A percentile compares a stretch with the other conserved stretches of the same genome.
phyloP scores from a whole-genome alignment of 2,888 invertebrate genomes.

The Cynaeus angustus region DNA sequence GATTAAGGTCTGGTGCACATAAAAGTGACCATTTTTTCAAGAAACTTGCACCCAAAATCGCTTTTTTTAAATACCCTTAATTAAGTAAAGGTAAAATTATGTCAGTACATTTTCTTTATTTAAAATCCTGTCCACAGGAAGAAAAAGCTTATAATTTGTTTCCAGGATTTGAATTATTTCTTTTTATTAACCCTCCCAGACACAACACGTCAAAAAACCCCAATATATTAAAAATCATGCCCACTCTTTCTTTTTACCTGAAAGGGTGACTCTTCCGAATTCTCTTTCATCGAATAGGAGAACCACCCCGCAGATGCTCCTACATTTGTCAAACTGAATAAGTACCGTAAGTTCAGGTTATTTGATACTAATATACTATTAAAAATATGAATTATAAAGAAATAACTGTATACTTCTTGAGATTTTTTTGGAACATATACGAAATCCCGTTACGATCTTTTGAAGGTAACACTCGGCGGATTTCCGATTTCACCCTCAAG shows the following conservation, averaged over 20 bases:
- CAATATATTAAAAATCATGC: neutral
- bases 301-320: slow-evolving; percentile 12
- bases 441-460: slow-evolving; percentile 1
- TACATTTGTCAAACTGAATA: slow-evolving; percentile 12
- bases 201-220: too few relatives aligned
- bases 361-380: slow-evolving; percentile 16
- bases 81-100: too few relatives aligned
- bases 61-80: too few relatives aligned
- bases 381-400: slow-evolving; percentile 9
- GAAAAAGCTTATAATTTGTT: too few relatives aligned
- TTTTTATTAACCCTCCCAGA: too few relatives aligned
- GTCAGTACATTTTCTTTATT: too few relatives aligned
- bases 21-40: too few relatives aligned
- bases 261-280: slow-evolving; percentile 33
- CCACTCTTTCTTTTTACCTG: slow-evolving; percentile 30
- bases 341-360: slow-evolving; percentile 27
- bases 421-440: neutral
- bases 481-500: neutral
- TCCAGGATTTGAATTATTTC: too few relatives aligned
- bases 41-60: too few relatives aligned
- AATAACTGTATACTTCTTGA: neutral
- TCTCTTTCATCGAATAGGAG: slow-evolving; percentile 8
- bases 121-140: too few relatives aligned
- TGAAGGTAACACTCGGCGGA: slow-evolving; percentile 21
- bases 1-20: too few relatives aligned